Evolutionary conservation across 2,113 vertebrate species (phyloP).

Genomic region (Antennarius striatus): DNA sequence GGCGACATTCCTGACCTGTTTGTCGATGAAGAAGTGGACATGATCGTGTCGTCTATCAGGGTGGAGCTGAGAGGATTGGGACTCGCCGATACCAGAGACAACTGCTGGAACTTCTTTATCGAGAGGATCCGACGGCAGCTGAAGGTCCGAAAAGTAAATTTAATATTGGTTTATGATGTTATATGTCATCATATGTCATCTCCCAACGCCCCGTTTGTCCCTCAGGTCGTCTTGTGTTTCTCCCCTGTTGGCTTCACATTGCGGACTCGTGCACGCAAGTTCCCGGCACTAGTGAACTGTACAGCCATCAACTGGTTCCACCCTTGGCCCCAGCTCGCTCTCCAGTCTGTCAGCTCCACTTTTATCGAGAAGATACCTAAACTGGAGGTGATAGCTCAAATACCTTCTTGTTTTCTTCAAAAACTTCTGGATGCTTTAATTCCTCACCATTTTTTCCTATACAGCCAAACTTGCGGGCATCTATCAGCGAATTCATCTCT

Average conservation of each 20-base stretch:
- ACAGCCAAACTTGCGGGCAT: slow-evolving; percentile 73
- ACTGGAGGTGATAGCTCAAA: slow-evolving; percentile 60
- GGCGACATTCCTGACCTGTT: slow-evolving; percentile 81
- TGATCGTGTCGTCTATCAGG: slow-evolving; percentile 75
- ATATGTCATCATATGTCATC: background rate
- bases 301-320: slow-evolving; percentile 75
- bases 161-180: background rate
- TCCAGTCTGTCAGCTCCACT: slow-evolving; percentile 76
- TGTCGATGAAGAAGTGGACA: slow-evolving; percentile 77
- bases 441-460: background rate
- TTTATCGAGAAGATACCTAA: slow-evolving; percentile 79
- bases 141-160: slow-evolving; percentile 68
- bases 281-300: slow-evolving; percentile 77
- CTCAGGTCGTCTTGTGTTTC: slow-evolving; percentile 81
- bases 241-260: slow-evolving; percentile 80
- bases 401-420: background rate
- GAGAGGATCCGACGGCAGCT: slow-evolving; percentile 82
- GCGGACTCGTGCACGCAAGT: slow-evolving; percentile 73
- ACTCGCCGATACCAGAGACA: slow-evolving; percentile 79
- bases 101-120: slow-evolving; percentile 82
- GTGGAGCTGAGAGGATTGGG: slow-evolving; percentile 78
- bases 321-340: slow-evolving; percentile 67
- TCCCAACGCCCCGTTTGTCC: background rate
- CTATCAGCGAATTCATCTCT: slow-evolving; percentile 78
- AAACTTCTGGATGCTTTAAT: no score